Base-by-base conservation (phyloP, 2,888 invertebrate species). In the Stenchaetothrips biformis region DNA sequence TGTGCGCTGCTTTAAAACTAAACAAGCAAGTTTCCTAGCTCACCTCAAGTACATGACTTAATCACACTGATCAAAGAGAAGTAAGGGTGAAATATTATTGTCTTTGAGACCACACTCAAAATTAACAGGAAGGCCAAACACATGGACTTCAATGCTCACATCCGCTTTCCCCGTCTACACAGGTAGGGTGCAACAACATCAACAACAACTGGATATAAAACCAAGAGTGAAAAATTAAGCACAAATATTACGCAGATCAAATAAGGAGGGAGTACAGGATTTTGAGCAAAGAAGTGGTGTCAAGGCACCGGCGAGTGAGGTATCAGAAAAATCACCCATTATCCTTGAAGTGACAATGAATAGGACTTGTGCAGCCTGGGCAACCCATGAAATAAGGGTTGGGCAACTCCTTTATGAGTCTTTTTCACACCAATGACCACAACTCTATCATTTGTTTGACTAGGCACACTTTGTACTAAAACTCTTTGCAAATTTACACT, bases 381-480 rank as follows among this genome's bases (percentile, higher is more conserved):
- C 37, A 37, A 37, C 37, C 37, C 25, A 11, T 21, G 25, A 25
- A 74, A 11, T 74, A 74, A 7, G 67, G 21, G 21, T 74, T 74
- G 67, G 7, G 67, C 25, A 74, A 1, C 25, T 9, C 59, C 67
- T 11, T 25, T 8, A 74, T 11, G 25, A 21, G 67, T 74, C 67
- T 74, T 11, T 59, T 18, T 25, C 67, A 74, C 67, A 74, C 67
- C 67, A 25, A 74, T 25, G 67, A 21, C 25, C 67, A 74, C 25
- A 21, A 74, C 67, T 21, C 67, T 25, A 74, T 25, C 21, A 74
- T 25, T 74, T 74, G 67, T 74, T 74, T 74, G 67, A 74, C 67
- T 74, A 74, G 67, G 67, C 67, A 74, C 67, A 74, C 67, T 74
- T 74, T 74, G 67, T 74, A 74, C 67, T 74, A 74, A n/a, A 74